phyloP scores from a whole-genome alignment of 2,888 invertebrate genomes.

The Callyntrura guangdongensis region DNA sequence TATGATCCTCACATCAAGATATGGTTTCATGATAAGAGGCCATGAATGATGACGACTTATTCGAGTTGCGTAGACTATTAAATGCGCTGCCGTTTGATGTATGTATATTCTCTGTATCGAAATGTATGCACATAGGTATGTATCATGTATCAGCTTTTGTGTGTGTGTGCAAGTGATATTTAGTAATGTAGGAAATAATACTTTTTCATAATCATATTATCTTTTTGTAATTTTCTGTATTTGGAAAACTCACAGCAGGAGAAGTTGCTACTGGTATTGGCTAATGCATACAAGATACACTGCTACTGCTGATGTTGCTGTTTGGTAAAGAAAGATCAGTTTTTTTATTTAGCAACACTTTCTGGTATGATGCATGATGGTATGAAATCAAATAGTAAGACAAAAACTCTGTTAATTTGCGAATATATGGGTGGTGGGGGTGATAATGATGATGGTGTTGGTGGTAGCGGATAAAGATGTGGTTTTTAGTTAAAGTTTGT shows the following conservation, averaged over 20 bases:
- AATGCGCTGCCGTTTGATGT: background rate
- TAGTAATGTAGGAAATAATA: conserved; percentile 8
- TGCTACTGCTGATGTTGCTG: background rate
- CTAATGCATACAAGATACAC: conserved; percentile 5
- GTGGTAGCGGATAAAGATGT: too few relatives aligned
- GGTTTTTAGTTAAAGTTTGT: too few relatives aligned
- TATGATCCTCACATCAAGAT: background rate
- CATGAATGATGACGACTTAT: conserved; percentile 29
- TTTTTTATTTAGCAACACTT: too few relatives aligned
- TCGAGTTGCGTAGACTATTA: conserved; percentile 4
- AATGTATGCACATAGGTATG: too few relatives aligned
- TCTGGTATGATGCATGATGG: too few relatives aligned
- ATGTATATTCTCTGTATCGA: too few relatives aligned
- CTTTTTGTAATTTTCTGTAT: background rate
- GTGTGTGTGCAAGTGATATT: conserved; percentile 1
- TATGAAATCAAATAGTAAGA: too few relatives aligned
- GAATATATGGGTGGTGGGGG: conserved; percentile 12
- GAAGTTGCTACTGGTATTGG: conserved; percentile 37
- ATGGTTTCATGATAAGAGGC: conserved; percentile 1
- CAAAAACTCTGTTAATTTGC: too few relatives aligned
- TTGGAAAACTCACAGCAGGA: conserved; percentile 21
- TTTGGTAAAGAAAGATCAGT: too few relatives aligned
- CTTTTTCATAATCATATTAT: background rate
- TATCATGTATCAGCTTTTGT: too few relatives aligned
- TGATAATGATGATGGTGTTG: background rate